Evolutionary conservation across 2,888 invertebrate species (phyloP), one percentile per base, ranked within the genome.

Genomic region (Drosophila cognata): DNA sequence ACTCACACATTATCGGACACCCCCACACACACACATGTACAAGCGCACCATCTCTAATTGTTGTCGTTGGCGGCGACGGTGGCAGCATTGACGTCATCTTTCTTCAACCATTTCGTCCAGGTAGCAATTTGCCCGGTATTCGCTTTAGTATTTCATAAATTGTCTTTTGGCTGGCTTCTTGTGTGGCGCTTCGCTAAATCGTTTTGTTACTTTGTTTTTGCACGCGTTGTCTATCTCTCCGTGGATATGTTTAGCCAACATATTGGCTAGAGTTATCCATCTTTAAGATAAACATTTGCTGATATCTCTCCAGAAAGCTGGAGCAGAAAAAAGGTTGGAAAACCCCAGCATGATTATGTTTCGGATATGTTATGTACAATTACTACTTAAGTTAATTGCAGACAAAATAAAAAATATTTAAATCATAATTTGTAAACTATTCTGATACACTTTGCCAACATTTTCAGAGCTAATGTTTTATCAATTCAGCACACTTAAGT

Each of bases 121-220:
- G 65, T 66, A 66, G 65, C 65, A 65, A 33, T 35, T 66, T 35
- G 65, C 21, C 29, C 41, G 65, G 41, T 38, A 46, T 67, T 66
- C 53, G 31, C 35, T 31, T 53, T 31, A 43, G 66, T 66, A 66
- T 66, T 52, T 66, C 28, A 35, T 33, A 13, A 58, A 21, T 53
- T 52, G 16, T 53, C 38, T 61, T 62, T 70, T 76, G 53, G 43
- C 29, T 75, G 56, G 56, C 65, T 57, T 60, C 38, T 33, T 58
- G 61, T 62, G 62, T 29, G 28, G 65, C 66, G 75, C 75, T 76
- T 73, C 46, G 75, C 75, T 67, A 59, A 43, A 74, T 41, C 46
- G 43, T 64, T 69, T 61, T 61, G 31, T 36, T 56, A n/a, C 28
- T 16, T 16, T 52, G 41, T 36, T 51, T 65, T 46, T 81, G 67